Conservation (phyloP, 2,797 vertebrate species). For the Graptemys geographica region DNA sequence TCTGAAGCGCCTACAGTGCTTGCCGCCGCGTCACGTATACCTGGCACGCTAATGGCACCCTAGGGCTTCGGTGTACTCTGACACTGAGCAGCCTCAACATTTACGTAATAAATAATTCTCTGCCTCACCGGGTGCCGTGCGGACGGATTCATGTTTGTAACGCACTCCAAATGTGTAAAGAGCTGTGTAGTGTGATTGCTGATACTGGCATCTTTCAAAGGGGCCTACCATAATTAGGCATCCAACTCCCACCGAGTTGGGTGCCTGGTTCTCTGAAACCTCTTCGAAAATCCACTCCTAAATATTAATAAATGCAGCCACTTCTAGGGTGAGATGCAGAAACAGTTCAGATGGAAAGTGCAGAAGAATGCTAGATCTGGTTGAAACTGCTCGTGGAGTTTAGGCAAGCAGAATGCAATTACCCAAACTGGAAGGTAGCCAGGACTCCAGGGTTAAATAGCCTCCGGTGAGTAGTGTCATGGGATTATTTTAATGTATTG, state of each 20-base stretch:
- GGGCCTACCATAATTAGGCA: neutral
- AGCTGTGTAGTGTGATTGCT: neutral
- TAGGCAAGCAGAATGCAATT: neutral
- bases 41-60: neutral
- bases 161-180: neutral
- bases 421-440: neutral
- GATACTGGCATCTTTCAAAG: neutral
- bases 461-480: neutral
- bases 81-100: neutral
- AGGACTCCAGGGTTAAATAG: neutral
- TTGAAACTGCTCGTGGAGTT: neutral
- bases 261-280: neutral
- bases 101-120: neutral
- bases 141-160: neutral
- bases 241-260: neutral
- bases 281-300: neutral
- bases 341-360: neutral
- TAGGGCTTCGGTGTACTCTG: neutral
- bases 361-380: neutral
- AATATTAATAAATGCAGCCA: neutral
- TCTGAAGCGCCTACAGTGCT: neutral
- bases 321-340: fast-evolving
- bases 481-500: neutral
- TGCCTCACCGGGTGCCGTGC: neutral
- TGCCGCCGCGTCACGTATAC: neutral